Evolutionary conservation across 1,140 invertebrate species (phyloP).

Genomic region (Kradibia gibbosae): DNA sequence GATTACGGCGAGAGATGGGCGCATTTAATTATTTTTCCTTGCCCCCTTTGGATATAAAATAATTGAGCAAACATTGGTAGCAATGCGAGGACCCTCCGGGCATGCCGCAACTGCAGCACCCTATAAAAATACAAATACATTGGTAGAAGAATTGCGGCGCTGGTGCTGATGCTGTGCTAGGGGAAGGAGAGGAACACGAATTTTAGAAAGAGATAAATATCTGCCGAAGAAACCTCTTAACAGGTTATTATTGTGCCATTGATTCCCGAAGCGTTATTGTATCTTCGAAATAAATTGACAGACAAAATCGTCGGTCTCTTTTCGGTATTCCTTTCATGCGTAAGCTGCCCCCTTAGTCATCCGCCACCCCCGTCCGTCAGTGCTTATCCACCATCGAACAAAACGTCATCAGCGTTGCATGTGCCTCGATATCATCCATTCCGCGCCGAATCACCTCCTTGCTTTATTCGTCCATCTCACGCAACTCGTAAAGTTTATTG

Average conservation of each 20-base stretch:
- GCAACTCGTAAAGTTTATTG: neutral
- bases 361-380: neutral
- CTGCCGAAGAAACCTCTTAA: slow-evolving; percentile 53
- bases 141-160: neutral
- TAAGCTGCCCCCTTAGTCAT: neutral
- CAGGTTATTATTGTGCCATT: slow-evolving; percentile 56
- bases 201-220: slow-evolving; percentile 34
- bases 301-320: slow-evolving; percentile 58
- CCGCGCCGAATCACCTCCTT: neutral
- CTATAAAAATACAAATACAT: neutral
- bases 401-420: neutral
- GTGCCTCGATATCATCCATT: neutral
- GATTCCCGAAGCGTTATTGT: slow-evolving; percentile 62
- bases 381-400: neutral
- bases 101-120: neutral
- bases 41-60: slow-evolving; percentile 41
- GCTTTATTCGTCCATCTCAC: neutral
- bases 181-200: neutral
- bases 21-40: slow-evolving; percentile 59
- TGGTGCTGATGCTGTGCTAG: too few species aligned
- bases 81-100: slow-evolving; percentile 8
- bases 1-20: slow-evolving; percentile 42
- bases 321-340: slow-evolving; percentile 11
- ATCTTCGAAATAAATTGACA: slow-evolving; percentile 61
- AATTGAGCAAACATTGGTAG: slow-evolving; percentile 52